Evolutionary conservation across 1,140 invertebrate species (phyloP).

Genomic region (Drosophila repleta): DNA sequence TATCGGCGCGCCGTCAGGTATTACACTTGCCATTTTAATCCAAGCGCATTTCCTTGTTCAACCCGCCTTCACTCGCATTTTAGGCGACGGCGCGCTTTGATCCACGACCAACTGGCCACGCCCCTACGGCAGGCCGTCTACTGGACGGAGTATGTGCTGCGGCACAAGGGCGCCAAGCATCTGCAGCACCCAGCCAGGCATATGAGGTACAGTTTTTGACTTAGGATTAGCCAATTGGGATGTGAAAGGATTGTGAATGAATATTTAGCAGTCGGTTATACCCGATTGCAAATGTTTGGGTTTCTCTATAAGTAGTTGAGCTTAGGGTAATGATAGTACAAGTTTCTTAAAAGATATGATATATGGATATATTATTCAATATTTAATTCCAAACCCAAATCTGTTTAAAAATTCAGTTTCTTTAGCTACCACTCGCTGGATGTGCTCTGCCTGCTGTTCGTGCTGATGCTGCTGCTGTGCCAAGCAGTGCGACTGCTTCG

Average conservation of each 20-base stretch:
- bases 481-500: conserved; percentile 6
- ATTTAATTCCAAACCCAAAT: no score
- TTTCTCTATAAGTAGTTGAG: no score
- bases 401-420: conserved; percentile 25
- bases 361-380: no score
- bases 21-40: conserved; percentile 18
- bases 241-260: no score
- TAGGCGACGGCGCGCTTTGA: conserved; percentile 83
- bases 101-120: conserved; percentile 86
- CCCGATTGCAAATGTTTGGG: no score
- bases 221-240: not conserved
- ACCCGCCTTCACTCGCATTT: conserved; percentile 22
- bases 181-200: conserved; percentile 86
- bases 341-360: no score
- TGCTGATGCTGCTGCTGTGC: not conserved
- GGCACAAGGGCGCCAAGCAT: conserved; percentile 87
- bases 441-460: conserved; percentile 18
- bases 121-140: conserved; percentile 86
- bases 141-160: conserved; percentile 87
- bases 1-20: conserved; percentile 80
- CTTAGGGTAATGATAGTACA: no score
- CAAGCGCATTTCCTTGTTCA: conserved; percentile 52
- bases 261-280: no score
- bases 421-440: conserved; percentile 26
- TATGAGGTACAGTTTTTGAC: conserved; percentile 57